phyloP scores from a whole-genome alignment of 2,797 vertebrate species.

The Acanthornis magna region DNA sequence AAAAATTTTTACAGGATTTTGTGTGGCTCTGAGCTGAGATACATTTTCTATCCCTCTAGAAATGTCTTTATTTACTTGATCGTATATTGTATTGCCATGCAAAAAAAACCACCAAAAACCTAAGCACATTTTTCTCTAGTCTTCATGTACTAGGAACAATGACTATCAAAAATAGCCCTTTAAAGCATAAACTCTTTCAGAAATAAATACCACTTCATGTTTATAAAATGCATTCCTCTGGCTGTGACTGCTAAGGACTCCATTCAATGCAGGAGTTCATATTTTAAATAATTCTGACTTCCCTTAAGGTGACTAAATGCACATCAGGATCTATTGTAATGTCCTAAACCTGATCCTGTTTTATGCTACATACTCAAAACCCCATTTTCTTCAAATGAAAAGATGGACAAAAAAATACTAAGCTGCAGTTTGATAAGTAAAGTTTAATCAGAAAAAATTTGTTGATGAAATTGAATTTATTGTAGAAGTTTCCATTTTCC shows the following conservation, averaged over 20 bases:
- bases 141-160: background rate
- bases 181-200: constrained; percentile 8
- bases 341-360: background rate
- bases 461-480: background rate
- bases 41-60: background rate
- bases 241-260: background rate
- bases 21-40: background rate
- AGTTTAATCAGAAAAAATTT: background rate
- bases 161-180: background rate
- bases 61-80: background rate
- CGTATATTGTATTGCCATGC: background rate
- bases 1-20: background rate
- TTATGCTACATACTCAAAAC: background rate
- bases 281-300: constrained; percentile 27
- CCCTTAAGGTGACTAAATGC: background rate
- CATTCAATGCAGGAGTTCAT: background rate
- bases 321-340: background rate
- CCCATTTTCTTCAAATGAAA: background rate
- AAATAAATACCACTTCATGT: constrained; percentile 26
- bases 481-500: background rate
- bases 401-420: background rate
- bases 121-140: background rate
- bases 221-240: constrained; percentile 29
- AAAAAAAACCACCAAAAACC: background rate
- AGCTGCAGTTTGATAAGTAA: background rate